Conservation (phyloP, 1,140 invertebrate genomes). For the Nasonia longicornis region DNA sequence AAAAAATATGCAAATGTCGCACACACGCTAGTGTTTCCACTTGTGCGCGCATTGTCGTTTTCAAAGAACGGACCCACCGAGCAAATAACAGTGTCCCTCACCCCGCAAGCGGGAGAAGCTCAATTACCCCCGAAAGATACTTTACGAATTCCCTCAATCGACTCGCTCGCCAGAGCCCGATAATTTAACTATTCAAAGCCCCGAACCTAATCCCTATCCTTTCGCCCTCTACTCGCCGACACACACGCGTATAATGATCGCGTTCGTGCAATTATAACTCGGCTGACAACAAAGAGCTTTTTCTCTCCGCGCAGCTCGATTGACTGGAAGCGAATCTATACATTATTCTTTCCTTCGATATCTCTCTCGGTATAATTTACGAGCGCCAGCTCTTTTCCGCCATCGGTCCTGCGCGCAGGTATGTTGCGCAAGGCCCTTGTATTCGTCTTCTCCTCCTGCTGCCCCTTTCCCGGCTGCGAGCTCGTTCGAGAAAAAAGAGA, state of each 20-base stretch:
- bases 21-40: not conserved
- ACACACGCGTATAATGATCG: too few species aligned
- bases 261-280: slow-evolving; percentile 6
- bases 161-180: not conserved
- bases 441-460: not conserved
- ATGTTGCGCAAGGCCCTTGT: slow-evolving; percentile 17
- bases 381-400: slow-evolving; percentile 20
- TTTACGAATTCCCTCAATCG: not conserved
- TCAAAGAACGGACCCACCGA: not conserved
- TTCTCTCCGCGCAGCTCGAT: too few species aligned
- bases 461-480: not conserved
- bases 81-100: not conserved
- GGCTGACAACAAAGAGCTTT: not conserved
- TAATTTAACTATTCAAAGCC: slow-evolving; percentile 14
- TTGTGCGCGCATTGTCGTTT: not conserved
- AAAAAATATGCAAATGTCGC: not conserved
- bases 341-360: not conserved
- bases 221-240: not conserved
- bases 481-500: slow-evolving; percentile 2
- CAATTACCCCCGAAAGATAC: not conserved
- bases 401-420: slow-evolving; percentile 3
- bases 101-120: not conserved
- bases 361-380: slow-evolving; percentile 28
- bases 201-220: not conserved
- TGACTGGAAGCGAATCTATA: too few species aligned